phyloP scores from a whole-genome alignment of 2,797 vertebrate genomes.

The Molothrus ater region DNA sequence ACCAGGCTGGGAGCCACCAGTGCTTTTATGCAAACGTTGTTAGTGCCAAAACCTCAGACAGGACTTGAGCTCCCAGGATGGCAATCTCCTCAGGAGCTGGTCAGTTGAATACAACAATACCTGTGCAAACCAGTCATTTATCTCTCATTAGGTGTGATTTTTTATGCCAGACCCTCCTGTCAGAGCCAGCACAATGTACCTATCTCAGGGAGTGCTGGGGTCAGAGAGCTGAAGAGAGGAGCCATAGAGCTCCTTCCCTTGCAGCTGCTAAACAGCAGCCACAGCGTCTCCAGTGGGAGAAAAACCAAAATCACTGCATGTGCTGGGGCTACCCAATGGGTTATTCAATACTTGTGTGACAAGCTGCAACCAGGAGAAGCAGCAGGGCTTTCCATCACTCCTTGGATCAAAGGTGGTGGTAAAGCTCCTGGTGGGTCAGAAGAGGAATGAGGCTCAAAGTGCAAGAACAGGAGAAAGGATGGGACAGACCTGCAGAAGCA shows the following conservation, averaged over 20 bases:
- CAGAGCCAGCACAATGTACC: fast-evolving
- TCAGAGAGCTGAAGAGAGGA: not conserved
- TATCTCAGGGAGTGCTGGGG: not conserved
- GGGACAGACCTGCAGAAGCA: not conserved
- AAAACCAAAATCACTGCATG: not conserved
- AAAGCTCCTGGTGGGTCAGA: not conserved
- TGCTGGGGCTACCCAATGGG: not conserved
- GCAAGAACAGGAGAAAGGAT: not conserved
- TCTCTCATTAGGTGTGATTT: not conserved
- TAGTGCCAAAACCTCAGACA: not conserved
- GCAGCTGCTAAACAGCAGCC: not conserved
- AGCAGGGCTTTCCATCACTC: not conserved
- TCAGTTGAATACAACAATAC: not conserved
- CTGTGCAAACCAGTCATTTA: not conserved
- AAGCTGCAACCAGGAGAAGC: not conserved
- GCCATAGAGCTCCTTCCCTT: not conserved
- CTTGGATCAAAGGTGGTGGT: not conserved
- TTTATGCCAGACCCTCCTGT: not conserved
- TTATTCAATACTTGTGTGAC: not conserved
- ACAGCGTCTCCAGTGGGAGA: not conserved
- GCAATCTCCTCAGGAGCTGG: not conserved
- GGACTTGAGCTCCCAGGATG: too few species aligned
- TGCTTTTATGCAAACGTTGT: not conserved
- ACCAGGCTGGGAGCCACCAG: fast-evolving
- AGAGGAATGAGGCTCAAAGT: not conserved